Evolutionary conservation across 2,797 vertebrate species (phyloP), one percentile per base, ranked within the genome.

Genomic region (Tangara arthus): DNA sequence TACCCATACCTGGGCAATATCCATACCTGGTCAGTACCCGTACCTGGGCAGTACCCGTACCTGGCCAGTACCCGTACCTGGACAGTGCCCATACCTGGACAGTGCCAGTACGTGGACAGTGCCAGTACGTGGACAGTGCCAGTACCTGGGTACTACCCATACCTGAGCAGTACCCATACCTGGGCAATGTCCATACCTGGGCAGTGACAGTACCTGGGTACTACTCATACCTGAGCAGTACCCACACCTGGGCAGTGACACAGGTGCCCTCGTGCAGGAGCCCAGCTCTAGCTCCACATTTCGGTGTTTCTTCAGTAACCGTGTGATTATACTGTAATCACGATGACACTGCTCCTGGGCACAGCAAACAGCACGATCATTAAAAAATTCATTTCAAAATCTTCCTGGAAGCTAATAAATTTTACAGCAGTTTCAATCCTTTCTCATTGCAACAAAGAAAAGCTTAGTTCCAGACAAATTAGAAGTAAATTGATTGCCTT

Each of bases 341-440:
- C 0, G 91, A 97, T 92, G 89, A 95, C 89, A 95, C 95, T 57
- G 94, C 96, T 97, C 96, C 96, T 98, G 97, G 98, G 97, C 98
- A 97, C 96, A 96, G 97, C 97, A 98, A 97, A 98, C 96, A 98
- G 97, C 97, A 98, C 92, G 97, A 97, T 97, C 98, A 98, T 98
- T 98, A 98, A 98, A 98, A 98, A 98, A 98, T 97, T 97, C 98
- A 98, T 98, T 98, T 98, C 95, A 97, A 98, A 98, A 98, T 98
- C 98, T 98, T 98, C 98, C 98, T 98, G 97, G 98, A 98, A 98
- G 98, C 98, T 98, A 98, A 98, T 98, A 98, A 98, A 99, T 97
- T 98, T 98, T 99, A 98, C 97, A 98, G 97, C 98, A 98, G 97
- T 98, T 98, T 98, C 98, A 98, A 97, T 97, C 98, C 98, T 98